These are phyloP conservation scores for Acanthurus leucopareius DNA, from an alignment of 2,797 vertebrate species.

Conservation along the genomic window DNA sequence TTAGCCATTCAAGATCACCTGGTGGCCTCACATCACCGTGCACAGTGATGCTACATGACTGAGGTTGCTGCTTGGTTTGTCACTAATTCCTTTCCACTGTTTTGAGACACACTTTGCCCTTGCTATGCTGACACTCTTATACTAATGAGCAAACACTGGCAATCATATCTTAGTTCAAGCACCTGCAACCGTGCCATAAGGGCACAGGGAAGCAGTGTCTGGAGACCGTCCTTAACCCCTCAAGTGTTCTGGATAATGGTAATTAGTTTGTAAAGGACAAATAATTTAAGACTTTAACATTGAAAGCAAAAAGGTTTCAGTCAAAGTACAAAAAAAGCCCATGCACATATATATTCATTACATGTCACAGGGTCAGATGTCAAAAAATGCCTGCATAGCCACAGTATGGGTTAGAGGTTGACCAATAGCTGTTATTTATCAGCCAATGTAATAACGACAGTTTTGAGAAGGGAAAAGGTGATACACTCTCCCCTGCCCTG, in stretches of 20 bases:
- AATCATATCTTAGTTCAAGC: slow-evolving; percentile 31
- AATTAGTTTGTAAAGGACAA: slow-evolving; percentile 27
- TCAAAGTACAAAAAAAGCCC: not conserved
- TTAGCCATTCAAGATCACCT: slow-evolving; percentile 52
- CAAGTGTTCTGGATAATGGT: slow-evolving; percentile 14
- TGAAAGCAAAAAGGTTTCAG: not conserved
- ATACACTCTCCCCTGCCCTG: slow-evolving; percentile 2
- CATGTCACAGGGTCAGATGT: not conserved
- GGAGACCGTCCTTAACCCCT: slow-evolving; percentile 7
- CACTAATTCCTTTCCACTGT: slow-evolving; percentile 5
- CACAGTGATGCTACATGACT: slow-evolving; percentile 35
- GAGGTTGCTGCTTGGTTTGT: slow-evolving; percentile 17
- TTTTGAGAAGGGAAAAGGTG: no score
- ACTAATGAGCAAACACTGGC: slow-evolving; percentile 47
- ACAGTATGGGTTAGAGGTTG: slow-evolving; percentile 2
- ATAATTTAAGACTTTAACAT: slow-evolving; percentile 12
- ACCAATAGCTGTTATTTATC: no score
- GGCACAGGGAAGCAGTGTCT: slow-evolving; percentile 3
- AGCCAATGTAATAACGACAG: no score
- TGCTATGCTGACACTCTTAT: slow-evolving; percentile 11
- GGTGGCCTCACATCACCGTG: slow-evolving; percentile 42
- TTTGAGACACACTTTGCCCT: slow-evolving; percentile 24
- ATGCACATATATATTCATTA: slow-evolving; percentile 1
- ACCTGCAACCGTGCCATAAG: slow-evolving; percentile 28
- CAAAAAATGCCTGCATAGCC: not conserved